Evolutionary conservation across 2,797 vertebrate genomes (phyloP), one percentile per base, ranked within the genome.

Genomic region (Lerista edwardsae): DNA sequence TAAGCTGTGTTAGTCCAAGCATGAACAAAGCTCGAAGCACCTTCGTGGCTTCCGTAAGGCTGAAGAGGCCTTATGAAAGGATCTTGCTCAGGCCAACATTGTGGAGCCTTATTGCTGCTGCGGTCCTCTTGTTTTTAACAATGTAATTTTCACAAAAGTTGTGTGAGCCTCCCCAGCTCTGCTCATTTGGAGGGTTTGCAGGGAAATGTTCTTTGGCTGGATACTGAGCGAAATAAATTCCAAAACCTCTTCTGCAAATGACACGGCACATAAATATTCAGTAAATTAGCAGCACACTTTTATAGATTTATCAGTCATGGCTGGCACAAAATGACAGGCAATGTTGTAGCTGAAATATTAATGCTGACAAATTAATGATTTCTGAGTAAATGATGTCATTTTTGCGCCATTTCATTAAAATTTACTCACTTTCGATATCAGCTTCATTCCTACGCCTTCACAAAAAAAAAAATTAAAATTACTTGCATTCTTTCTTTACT

Each of bases 331-430:
- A 96, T 98, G 98, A 98, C 98, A 99, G 98, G 96, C 97, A 97
- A 97, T 97, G 97, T 97, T 97, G 96, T 96, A 95, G 96, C 97
- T 99, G 97, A 99, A 98, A 99, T 98, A 99, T 99, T 99, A 98
- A 99, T 98, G 97, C 97, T 98, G 98, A 99, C 97, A 98, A 99
- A 99, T 98, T 98, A 98, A 97, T 97, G 97, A 98, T 98, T 98
- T 98, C 98, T 98, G 97, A 98, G 98, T 98, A 98, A 99, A 98
- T 98, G 97, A 98, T 98, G 97, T 98, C 97, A 98, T 97, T 98
- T 97, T 98, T 97, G 97, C 97, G 97, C 96, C 95, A 97, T 97
- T 98, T 98, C 97, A 97, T 97, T 98, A 98, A 98, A 98, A 98
- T 98, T 98, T 98, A 98, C 97, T 98, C 97, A 97, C 96, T 98